Base-by-base conservation (phyloP, 1,140 invertebrate genomes). In the Eurosta solidaginis region DNA sequence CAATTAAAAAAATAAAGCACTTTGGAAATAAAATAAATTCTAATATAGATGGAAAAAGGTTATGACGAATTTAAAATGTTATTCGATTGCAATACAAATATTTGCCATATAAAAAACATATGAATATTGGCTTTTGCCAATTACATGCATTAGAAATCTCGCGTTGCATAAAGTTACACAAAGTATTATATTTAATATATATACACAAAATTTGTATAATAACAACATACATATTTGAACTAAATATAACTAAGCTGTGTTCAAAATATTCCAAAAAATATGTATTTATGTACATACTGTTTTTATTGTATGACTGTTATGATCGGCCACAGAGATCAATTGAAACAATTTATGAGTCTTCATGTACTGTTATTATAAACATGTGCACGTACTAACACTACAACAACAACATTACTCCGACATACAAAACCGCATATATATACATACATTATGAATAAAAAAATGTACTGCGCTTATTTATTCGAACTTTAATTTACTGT, bases 21-120 rank as follows among this genome's bases (percentile, higher is more conserved):
- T n/a, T n/a, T n/a, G n/a, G n/a, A n/a, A n/a, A n/a, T n/a, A n/a
- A n/a, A n/a, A n/a, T n/a, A n/a, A n/a, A n/a, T n/a, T n/a, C n/a
- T n/a, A n/a, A n/a, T n/a, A n/a, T n/a, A n/a, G n/a, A n/a, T n/a
- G n/a, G n/a, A n/a, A n/a, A n/a, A 68, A 68, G 12, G 10, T 5
- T 68, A 40, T 68, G 33, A 68, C 59, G 59, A 68, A 68, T 68
- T 68, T 68, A 68, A n/a, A 68, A 40, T 40, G 33, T 40, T 68
- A 68, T 68, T 29, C 2, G 36, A 36, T 33, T 20, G 17, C 5
- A 36, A 59, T 40, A 36, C n/a, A 33, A 17, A 29, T 68, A 1
- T 27, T 20, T 22, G 36, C 29, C 5, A 36, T 40, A 40, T 14
- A 14, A 47, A 47, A 9, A 68, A 68, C 36, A 33, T 33, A 17